These are phyloP conservation scores for Scomber japonicus DNA, from an alignment of 2,113 vertebrate genomes.

Conservation along the genomic window DNA sequence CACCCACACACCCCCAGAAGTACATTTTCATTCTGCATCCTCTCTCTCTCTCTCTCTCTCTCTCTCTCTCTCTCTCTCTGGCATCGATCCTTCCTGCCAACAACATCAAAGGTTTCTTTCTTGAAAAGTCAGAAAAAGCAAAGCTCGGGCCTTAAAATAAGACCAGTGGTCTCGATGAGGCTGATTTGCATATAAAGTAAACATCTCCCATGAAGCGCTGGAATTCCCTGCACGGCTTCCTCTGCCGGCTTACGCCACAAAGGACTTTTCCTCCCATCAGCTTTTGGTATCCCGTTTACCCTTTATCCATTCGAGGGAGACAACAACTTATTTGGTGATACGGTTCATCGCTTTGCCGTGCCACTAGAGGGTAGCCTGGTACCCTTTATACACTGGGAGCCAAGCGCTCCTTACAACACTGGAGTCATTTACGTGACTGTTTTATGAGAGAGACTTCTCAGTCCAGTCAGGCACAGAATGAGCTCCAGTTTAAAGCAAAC, in stretches of 20 bases:
- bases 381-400: slow-evolving; percentile 60
- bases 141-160: slow-evolving; percentile 60
- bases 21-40: slow-evolving; percentile 71
- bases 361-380: slow-evolving; percentile 82
- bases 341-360: slow-evolving; percentile 59
- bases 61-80: slow-evolving; percentile 29
- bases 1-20: slow-evolving; percentile 56
- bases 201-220: slow-evolving; percentile 52
- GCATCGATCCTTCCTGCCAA: slow-evolving; percentile 72
- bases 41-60: slow-evolving; percentile 3
- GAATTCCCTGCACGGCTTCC: slow-evolving; percentile 57
- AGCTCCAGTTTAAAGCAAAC: neutral
- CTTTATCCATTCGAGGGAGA: slow-evolving; percentile 60
- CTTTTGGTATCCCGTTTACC: slow-evolving; percentile 40
- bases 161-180: slow-evolving; percentile 58
- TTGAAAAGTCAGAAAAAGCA: slow-evolving; percentile 65
- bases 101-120: slow-evolving; percentile 78
- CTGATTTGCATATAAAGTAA: slow-evolving; percentile 75
- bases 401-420: slow-evolving; percentile 42
- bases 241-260: slow-evolving; percentile 36
- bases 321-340: slow-evolving; percentile 67
- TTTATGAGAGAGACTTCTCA: slow-evolving; percentile 31
- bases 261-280: slow-evolving; percentile 51
- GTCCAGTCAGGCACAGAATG: neutral
- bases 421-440: slow-evolving; percentile 62